A percentile compares a stretch with the other conserved stretches of the same genome.
These are phyloP conservation scores for Teleogryllus oceanicus DNA, from an alignment of 2,888 invertebrate species.

Conservation along the genomic window DNA sequence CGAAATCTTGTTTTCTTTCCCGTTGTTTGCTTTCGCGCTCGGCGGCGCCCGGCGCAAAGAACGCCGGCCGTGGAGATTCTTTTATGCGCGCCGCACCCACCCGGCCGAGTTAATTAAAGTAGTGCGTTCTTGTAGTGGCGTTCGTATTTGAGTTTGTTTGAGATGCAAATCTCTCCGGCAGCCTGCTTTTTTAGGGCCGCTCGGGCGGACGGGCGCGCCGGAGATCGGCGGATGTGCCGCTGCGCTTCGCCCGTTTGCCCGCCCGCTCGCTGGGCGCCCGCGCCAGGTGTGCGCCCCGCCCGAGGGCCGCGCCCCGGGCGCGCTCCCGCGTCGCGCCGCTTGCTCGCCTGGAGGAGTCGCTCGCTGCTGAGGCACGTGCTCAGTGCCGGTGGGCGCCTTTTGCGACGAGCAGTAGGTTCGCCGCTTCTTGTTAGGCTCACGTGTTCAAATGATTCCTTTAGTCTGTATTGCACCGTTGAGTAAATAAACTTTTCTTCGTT, in stretches of 20 bases:
- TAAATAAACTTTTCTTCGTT: no score
- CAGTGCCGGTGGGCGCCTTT: no score
- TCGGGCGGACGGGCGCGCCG: neutral
- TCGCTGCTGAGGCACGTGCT: no score
- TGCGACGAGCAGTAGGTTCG: no score
- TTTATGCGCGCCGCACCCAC: neutral
- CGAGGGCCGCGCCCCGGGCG: neutral
- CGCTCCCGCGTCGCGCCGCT: no score
- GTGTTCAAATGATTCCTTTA: no score
- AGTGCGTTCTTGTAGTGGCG: constrained; percentile 18
- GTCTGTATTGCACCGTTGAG: no score
- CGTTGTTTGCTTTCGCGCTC: constrained; percentile 18
- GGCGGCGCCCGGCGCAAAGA: neutral
- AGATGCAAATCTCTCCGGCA: neutral
- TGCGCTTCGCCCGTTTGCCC: neutral
- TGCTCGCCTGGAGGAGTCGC: no score
- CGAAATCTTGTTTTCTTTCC: neutral
- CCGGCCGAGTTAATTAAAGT: constrained; percentile 8
- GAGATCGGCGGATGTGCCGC: neutral
- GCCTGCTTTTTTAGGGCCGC: neutral
- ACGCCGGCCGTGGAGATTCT: neutral
- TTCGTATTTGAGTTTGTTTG: constrained; percentile 9
- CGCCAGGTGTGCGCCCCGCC: neutral
- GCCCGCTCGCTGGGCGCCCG: neutral
- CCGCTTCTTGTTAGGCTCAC: no score